Conservation (phyloP, 2,113 vertebrate species). For the Girardinichthys multiradiatus region DNA sequence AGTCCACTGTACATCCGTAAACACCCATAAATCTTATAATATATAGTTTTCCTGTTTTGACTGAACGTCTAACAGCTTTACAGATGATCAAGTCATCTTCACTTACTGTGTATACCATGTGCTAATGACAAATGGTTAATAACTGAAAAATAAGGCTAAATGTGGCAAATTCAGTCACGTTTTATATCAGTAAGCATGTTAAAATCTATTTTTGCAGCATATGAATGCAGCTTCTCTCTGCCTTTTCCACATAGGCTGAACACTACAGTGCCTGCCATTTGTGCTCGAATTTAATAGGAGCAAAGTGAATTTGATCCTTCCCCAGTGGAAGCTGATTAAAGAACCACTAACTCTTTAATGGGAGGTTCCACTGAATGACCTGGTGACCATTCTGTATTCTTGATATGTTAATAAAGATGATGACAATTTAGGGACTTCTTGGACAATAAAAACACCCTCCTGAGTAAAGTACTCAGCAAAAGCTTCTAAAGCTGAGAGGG, state of each 20-base stretch:
- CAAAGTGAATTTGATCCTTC: slow-evolving; percentile 41
- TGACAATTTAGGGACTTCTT: slow-evolving; percentile 5
- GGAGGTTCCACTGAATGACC: slow-evolving; percentile 24
- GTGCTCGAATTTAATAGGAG: slow-evolving; percentile 36
- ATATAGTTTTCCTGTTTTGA: background rate
- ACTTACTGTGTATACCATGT: background rate
- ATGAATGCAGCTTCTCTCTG: background rate
- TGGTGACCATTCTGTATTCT: slow-evolving; percentile 21
- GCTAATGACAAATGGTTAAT: background rate
- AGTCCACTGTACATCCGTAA: no score
- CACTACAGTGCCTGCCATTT: slow-evolving; percentile 18
- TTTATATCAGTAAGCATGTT: background rate
- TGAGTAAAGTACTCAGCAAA: background rate
- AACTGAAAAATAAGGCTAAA: slow-evolving; percentile 1
- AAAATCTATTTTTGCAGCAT: slow-evolving; percentile 1
- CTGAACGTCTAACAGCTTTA: background rate
- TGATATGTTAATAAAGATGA: slow-evolving; percentile 25
- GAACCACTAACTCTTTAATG: slow-evolving; percentile 30
- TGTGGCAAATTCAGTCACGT: background rate
- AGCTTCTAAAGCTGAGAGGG: background rate
- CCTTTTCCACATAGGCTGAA: background rate
- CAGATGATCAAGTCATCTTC: background rate
- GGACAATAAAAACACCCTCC: background rate
- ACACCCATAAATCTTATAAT: no score
- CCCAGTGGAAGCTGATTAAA: slow-evolving; percentile 42